phyloP scores from a whole-genome alignment of 2,797 vertebrate genomes.

The Hydrocynus forskahlii region DNA sequence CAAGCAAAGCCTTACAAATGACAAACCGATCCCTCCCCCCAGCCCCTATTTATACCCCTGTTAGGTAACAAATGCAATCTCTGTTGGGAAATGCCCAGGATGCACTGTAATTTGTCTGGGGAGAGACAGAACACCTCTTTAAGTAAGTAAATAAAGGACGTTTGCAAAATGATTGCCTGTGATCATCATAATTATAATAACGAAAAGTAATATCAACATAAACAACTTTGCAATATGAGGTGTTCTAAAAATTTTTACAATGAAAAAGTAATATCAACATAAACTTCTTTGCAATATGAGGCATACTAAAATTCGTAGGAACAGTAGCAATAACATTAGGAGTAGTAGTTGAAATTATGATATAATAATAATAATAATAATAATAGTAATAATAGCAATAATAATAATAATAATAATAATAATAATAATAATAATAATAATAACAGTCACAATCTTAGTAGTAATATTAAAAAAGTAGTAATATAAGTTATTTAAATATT shows the following conservation, averaged over 20 bases:
- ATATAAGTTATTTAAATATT: too few relatives aligned
- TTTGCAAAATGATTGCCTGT: too few relatives aligned
- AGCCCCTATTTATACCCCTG: slow-evolving; percentile 60
- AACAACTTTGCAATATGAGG: too few relatives aligned
- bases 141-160: not conserved
- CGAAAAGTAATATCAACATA: too few relatives aligned
- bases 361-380: not conserved
- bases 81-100: not conserved
- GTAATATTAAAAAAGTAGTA: too few relatives aligned
- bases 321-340: too few relatives aligned
- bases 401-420: not conserved
- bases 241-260: too few relatives aligned
- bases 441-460: too few relatives aligned
- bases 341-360: not conserved
- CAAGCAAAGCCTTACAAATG: slow-evolving; percentile 35
- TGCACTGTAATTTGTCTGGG: not conserved
- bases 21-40: not conserved
- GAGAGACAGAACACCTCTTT: not conserved
- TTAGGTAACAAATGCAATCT: slow-evolving; percentile 47
- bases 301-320: too few relatives aligned
- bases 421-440: not conserved
- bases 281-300: too few relatives aligned
- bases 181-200: too few relatives aligned
- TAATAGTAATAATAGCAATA: not conserved
- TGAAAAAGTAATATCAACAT: too few relatives aligned